These are phyloP conservation scores for Ditula angustiorana DNA, from an alignment of 2,888 invertebrate species.

Conservation along the genomic window DNA sequence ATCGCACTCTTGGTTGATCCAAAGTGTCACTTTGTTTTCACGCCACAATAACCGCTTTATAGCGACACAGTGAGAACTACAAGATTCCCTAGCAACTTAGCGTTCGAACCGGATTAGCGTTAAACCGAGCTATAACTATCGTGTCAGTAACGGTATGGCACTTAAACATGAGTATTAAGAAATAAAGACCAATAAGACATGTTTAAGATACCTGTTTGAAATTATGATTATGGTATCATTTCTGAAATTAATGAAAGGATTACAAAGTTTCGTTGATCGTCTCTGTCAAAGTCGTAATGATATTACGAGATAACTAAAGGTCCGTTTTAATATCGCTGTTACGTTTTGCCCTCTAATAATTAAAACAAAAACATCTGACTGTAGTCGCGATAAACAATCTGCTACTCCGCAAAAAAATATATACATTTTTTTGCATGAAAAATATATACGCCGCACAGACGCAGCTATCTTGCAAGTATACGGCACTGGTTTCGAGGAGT, in stretches of 20 bases:
- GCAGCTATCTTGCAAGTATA: no score
- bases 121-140: conserved; percentile 3
- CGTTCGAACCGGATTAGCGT: conserved; percentile 7
- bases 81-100: conserved; percentile 17
- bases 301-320: not conserved
- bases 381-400: no score
- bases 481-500: no score
- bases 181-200: conserved; percentile 2
- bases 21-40: conserved; percentile 1
- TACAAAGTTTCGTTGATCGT: not conserved
- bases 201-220: not conserved
- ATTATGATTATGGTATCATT: not conserved
- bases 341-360: no score
- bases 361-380: no score
- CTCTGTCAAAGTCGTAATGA: not conserved
- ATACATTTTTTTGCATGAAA: no score
- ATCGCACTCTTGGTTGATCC: not conserved
- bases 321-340: not conserved
- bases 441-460: no score
- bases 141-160: conserved; percentile 12
- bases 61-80: conserved; percentile 1
- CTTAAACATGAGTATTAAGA: conserved; percentile 13
- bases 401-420: no score
- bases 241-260: not conserved
- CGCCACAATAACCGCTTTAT: not conserved